Conservation (phyloP, 1,140 invertebrate genomes). For the Trichonephila clavipes region DNA sequence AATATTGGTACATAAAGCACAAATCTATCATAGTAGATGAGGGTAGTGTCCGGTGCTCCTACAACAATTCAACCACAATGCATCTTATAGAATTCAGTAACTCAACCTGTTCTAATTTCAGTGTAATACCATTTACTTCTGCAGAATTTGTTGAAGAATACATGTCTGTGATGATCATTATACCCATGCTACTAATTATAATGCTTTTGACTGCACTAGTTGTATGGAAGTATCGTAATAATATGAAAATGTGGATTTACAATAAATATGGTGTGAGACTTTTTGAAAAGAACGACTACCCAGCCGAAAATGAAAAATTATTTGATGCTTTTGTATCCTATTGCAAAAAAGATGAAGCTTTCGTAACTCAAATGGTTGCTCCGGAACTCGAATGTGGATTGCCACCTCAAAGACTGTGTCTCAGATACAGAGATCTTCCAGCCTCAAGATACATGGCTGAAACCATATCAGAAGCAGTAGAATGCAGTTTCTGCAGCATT, state of each 20-base stretch:
- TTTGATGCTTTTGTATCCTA: conserved; percentile 97
- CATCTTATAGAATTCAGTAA: conserved; percentile 75
- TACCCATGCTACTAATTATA: conserved; percentile 76
- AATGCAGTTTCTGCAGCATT: conserved; percentile 93
- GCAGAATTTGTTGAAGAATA: conserved; percentile 82
- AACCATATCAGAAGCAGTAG: conserved; percentile 94
- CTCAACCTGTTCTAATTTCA: conserved; percentile 83
- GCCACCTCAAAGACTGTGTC: conserved; percentile 92
- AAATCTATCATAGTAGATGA: conserved; percentile 25
- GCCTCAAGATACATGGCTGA: conserved; percentile 91
- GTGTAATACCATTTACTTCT: conserved; percentile 78
- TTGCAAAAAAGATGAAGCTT: conserved; percentile 95
- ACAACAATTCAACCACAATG: conserved; percentile 86
- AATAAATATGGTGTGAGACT: conserved; percentile 85
- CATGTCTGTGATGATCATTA: conserved; percentile 84
- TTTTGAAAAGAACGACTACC: conserved; percentile 82
- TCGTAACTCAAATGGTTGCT: conserved; percentile 91
- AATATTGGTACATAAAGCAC: conserved; percentile 86
- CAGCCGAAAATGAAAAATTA: conserved; percentile 89
- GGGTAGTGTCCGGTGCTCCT: conserved; percentile 44
- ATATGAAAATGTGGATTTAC: conserved; percentile 81
- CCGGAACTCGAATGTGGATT: conserved; percentile 90
- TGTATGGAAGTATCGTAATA: conserved; percentile 88
- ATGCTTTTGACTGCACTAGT: conserved; percentile 85
- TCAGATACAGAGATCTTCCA: conserved; percentile 94